Percentiles rank a stretch among this genome's conserved stretches.
phyloP scores from a whole-genome alignment of 2,888 invertebrate species.

The Diogma glabrata region DNA sequence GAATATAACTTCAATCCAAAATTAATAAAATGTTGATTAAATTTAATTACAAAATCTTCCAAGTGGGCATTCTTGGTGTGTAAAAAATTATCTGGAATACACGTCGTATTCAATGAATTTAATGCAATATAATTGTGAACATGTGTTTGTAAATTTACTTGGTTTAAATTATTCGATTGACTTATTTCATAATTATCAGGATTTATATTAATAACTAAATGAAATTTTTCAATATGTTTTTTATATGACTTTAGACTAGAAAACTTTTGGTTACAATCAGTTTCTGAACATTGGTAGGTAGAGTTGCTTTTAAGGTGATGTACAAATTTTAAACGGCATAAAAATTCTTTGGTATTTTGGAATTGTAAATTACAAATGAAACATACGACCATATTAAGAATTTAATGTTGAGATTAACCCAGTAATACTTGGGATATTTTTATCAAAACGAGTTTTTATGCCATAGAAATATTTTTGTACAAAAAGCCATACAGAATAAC shows the following conservation, averaged over 20 bases:
- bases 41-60: not conserved
- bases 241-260: not conserved
- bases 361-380: not conserved
- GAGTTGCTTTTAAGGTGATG: not conserved
- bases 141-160: not conserved
- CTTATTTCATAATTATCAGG: not conserved
- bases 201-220: not conserved
- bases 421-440: no score
- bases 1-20: not conserved
- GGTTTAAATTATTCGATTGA: not conserved
- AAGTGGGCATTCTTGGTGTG: not conserved
- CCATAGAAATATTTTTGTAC: no score
- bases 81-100: not conserved
- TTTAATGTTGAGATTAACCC: no score
- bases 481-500: no score
- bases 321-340: not conserved
- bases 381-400: not conserved
- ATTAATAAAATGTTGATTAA: not conserved
- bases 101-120: not conserved
- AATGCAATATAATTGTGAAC: not conserved
- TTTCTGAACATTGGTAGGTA: not conserved
- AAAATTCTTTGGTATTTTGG: not conserved
- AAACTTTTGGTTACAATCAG: no score
- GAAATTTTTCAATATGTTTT: not conserved
- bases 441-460: no score